phyloP scores from a whole-genome alignment of 1,140 invertebrate species.

The Pseudomyrmex cubaensis region DNA sequence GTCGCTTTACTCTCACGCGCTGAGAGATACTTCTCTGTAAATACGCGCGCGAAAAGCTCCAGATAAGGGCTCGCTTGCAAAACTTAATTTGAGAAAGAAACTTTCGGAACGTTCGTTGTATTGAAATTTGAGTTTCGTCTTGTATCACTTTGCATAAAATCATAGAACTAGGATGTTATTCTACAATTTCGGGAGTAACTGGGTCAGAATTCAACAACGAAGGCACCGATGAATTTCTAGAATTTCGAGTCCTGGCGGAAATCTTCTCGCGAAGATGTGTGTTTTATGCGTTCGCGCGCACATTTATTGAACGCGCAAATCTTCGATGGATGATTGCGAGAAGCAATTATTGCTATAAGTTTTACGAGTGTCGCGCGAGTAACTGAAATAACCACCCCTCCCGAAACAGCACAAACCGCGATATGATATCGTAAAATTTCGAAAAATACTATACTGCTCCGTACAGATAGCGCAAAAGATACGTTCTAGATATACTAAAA shows the following conservation, averaged over 20 bases:
- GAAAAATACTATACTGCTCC: background rate
- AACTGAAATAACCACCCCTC: background rate
- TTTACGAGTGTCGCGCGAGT: conserved; percentile 1
- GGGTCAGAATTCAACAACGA: conserved; percentile 37
- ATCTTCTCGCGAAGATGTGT: background rate
- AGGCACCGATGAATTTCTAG: conserved; percentile 26
- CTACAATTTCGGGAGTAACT: conserved; percentile 27
- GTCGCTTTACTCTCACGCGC: conserved; percentile 14
- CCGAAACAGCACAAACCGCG: background rate
- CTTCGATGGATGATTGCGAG: conserved; percentile 14
- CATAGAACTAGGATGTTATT: conserved; percentile 47
- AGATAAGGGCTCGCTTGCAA: conserved; percentile 37
- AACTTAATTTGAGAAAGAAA: conserved; percentile 53
- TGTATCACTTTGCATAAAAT: conserved; percentile 59
- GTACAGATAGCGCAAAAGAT: background rate
- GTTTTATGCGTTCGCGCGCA: background rate
- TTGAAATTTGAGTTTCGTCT: conserved; percentile 53
- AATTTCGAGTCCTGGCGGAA: conserved; percentile 11
- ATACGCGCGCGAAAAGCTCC: conserved; percentile 15
- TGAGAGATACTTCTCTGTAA: conserved; percentile 22
- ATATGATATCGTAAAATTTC: conserved; percentile 36
- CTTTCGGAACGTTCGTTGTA: conserved; percentile 39
- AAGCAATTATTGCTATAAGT: no score
- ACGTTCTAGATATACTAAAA: conserved; percentile 27
- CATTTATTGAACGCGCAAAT: background rate